Base-by-base conservation (phyloP, 2,113 vertebrate genomes). In the Aviceda subcristata region DNA sequence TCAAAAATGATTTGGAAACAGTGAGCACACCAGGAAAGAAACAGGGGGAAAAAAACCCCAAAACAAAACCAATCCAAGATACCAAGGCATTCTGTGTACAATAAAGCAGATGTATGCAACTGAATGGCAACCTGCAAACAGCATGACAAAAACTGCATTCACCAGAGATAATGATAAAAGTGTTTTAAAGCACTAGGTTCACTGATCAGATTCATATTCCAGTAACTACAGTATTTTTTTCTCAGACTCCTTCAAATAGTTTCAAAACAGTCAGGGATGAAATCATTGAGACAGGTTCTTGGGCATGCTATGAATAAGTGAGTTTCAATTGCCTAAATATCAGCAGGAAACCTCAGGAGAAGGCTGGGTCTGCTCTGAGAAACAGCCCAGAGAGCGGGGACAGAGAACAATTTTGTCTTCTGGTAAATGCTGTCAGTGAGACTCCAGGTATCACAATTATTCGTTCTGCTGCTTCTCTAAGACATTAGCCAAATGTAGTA, bases 21-120 rank as follows among this genome's bases (percentile, higher is more conserved):
- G 30, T 64, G 60, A 86, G 29, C 32, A 82, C 18, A 62, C 6
- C 29, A 80, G 46, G 22, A 89, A 57, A 92, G 18, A 79, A 79
- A 79, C 1, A 0, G 7, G 45, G 15, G 3, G 1, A 4, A 21
- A 66, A 27, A 26, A 3, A 3, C 0, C 4, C 6, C 13, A 7
- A n/a, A 24, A 8, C 8, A 38, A 43, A 50, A 6, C 6, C 55
- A 62, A 18, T 38, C 22, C 32, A 92, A 27, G 6, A 45, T 15
- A 15, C n/a, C 36, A 27, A 67, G 36, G 16, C 34, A 15, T 67
- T 80, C 32, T 63, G 18, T 46, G 43, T 36, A 22, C 24, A 67
- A 34, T 13, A 71, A 86, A 84, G 68, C 41, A 81, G 55, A 69
- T 30, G 9, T 16, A 30, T 19, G 51, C 30, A 79, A 51, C 34